Base-by-base conservation (phyloP, 2,888 invertebrate genomes). In the Eupithecia inturbata region DNA sequence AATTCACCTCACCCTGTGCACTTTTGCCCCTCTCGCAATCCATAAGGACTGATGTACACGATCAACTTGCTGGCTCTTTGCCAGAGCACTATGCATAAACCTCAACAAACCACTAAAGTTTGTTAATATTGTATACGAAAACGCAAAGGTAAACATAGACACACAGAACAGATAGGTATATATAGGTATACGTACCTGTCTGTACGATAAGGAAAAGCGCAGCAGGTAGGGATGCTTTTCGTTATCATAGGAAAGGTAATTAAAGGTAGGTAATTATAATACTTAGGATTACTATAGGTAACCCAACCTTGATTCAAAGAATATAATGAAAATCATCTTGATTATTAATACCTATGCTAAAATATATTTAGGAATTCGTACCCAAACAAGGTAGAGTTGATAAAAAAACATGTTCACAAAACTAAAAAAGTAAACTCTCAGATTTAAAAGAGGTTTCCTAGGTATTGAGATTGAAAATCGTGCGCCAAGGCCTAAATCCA, bases 1-100 rank as follows among this genome's bases (percentile, higher is more conserved):
- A 80, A 79, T 78, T 16, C 39, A 79, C 80, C 81, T 81, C 82
- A 39, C 83, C 79, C 76, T 71, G 45, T 77, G 72, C 77, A 73
- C 73, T 72, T 79, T 77, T 73, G 76, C 75, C 57, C 67, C 28
- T 76, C 72, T 76, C 70, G 73, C 76, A 79, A 75, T 76, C 70
- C 76, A 67, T 72, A 72, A 71, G 57, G 63, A 16, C 63, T 36
- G 72, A 28, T 68, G 36, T 64, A 68, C 39, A 60, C 67, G 60
- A 71, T 70, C 28, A 49, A 26, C 10, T 69, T 49, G 49, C 64
- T 70, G 64, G 70, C 63, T n/a, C n/a, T 62, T 39, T 62, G 62
- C 69, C 69, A 68, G 19, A 33, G 26, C 36, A 14, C n/a, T 39
- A n/a, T 60, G 26, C 60, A 28, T 60, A 68, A 33, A 60, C 60